These are phyloP conservation scores for Plagiodera versicolora DNA, from an alignment of 2,888 invertebrate genomes.

Conservation along the genomic window DNA sequence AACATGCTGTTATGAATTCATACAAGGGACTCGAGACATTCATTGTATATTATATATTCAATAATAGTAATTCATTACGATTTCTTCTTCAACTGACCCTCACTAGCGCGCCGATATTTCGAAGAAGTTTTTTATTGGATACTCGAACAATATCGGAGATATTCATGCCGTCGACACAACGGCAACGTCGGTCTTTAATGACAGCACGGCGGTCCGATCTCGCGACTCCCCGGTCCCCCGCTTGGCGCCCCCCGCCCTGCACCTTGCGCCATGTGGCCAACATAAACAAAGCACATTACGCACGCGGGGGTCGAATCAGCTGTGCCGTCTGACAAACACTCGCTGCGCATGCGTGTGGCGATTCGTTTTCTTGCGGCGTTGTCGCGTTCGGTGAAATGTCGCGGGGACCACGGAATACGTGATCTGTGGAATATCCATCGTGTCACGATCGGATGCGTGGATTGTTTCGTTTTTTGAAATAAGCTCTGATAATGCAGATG, in stretches of 20 bases:
- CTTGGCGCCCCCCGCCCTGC: constrained; percentile 47
- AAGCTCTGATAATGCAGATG: no score
- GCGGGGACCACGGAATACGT: not conserved
- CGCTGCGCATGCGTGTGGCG: constrained; percentile 36
- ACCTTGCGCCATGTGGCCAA: constrained; percentile 58
- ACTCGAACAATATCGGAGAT: not conserved
- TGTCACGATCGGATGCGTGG: no score
- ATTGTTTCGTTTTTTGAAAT: no score
- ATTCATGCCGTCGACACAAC: constrained; percentile 1
- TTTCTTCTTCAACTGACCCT: no score
- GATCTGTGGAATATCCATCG: no score
- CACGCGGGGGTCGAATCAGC: constrained; percentile 56
- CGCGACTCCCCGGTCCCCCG: constrained; percentile 34
- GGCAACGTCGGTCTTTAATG: constrained; percentile 27
- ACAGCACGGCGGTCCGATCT: constrained; percentile 32
- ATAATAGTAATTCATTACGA: no score
- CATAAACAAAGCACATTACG: constrained; percentile 58
- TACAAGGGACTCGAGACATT: no score
- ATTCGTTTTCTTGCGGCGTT: constrained; percentile 18
- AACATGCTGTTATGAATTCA: no score
- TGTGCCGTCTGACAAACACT: constrained; percentile 46
- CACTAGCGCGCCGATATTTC: no score
- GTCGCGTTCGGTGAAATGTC: constrained; percentile 10
- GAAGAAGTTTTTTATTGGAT: no score
- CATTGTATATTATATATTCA: no score